Evolutionary conservation across 2,113 vertebrate species (phyloP), one percentile per base, ranked within the genome.

Genomic region (Microtus oregoni): DNA sequence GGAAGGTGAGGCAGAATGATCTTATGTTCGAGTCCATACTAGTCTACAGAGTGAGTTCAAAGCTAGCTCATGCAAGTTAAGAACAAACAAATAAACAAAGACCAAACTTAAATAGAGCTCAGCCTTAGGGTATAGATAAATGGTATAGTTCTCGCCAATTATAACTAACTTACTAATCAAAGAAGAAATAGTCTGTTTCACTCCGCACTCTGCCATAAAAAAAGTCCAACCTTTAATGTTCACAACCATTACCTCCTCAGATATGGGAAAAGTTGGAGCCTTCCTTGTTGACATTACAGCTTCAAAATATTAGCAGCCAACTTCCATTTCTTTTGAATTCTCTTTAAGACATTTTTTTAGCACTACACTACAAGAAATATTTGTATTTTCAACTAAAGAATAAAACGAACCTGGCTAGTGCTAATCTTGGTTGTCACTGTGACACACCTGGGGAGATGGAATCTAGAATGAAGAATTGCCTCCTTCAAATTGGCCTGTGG

Each of bases 271-370:
- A n/a, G 38, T 58, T 47, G 19, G 26, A 4, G 30, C 19, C 50
- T 52, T 50, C 2, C 7, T n/a, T 15, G 11, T 26, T 19, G 0
- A 3, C 26, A 5, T 65, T 0, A 41, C 24, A 26, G 3, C 1
- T 22, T 24, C n/a, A 14, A 68, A 17, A 67, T 30, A 5, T 28
- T 22, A 28, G 22, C 26, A 17, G 7, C 15, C 24, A 12, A 30
- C 67, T 35, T 20, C 32, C 44, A 1, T 70, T 58, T 6, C 20
- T 7, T 68, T 26, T 30, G 8, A 28, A 30, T 52, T 55, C 44
- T 24, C 3, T 68, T 14, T n/a, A 11, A 68, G 4, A 63, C 4
- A 15, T 61, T 65, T 85, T 67, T 76, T 1, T 4, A 55, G 17
- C 4, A 22, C 20, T 5, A n/a, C 10, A 44, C 20, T 24, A 35